Base-by-base conservation (phyloP, 2,888 invertebrate species). In the Drosophila rubida region DNA sequence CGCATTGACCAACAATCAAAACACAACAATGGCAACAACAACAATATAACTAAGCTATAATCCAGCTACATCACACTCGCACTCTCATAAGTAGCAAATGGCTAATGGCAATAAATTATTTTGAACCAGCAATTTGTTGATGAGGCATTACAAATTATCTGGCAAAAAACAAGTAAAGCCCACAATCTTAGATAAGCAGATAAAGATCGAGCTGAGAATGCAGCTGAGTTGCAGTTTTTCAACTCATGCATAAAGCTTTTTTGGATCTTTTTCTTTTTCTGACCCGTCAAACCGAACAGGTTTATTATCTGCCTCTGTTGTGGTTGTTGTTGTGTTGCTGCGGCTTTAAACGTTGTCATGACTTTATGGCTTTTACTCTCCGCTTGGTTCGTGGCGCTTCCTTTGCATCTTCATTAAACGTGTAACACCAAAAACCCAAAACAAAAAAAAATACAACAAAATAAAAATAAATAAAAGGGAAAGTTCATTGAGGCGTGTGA, bases 341-440 rank as follows among this genome's bases (percentile, higher is more conserved):
- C n/a, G 59, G 69, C 65, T 53, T 53, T 86, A 83, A 82, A 67
- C 69, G 78, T 64, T 80, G 81, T 78, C 83, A 80, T 75, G 74
- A 53, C 53, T 68, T 66, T 72, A 62, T 62, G 69, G 69, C 79
- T 87, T 68, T 78, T 73, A 64, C 84, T 75, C 81, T 68, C 23
- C 50, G 46, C 37, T 39, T 42, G 53, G 27, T 62, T 58, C 13
- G 62, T 27, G 35, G 48, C 54, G 62, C 68, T 71, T 84, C 85
- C 79, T 83, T 87, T 70, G 83, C 85, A 87, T 85, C 85, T 84
- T 87, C 87, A 82, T 75, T 85, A 71, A 77, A 78, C 59, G 54
- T 54, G 64, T 58, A 54, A 58, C 57, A 42, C 37, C 37, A 25
- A 45, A 50, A 30, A n/a, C 13, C 22, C 23, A n/a, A 25, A 30